Conservation (phyloP, 2,888 invertebrate species). For the Drosophila phalerata region DNA sequence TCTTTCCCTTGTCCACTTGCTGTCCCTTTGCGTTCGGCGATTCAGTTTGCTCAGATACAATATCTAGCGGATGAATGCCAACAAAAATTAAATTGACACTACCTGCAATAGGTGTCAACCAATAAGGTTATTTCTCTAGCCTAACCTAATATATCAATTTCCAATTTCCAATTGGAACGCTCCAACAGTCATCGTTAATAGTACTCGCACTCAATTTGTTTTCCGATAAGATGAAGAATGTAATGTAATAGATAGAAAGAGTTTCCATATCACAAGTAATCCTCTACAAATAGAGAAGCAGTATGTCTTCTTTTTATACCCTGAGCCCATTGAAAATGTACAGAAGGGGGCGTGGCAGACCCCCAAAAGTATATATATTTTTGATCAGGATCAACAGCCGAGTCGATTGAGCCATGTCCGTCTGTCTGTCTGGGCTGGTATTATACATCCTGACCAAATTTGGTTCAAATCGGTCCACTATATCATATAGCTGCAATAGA, state of each 20-base stretch:
- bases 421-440: too few relatives aligned
- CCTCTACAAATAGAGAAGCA: background rate
- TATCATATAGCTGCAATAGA: too few relatives aligned
- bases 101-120: constrained; percentile 18
- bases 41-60: constrained; percentile 30
- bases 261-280: background rate
- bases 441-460: too few relatives aligned
- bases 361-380: too few relatives aligned
- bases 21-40: background rate
- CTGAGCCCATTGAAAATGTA: too few relatives aligned
- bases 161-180: constrained; percentile 2
- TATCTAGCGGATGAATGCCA: constrained; percentile 21
- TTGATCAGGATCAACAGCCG: too few relatives aligned
- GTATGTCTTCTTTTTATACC: constrained; percentile 8
- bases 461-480: too few relatives aligned
- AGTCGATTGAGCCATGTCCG: too few relatives aligned
- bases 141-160: constrained; percentile 33
- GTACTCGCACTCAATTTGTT: background rate
- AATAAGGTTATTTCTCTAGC: constrained; percentile 16
- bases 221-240: background rate
- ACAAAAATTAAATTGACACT: constrained; percentile 54
- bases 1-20: background rate
- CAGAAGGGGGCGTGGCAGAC: too few relatives aligned
- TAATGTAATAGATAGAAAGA: background rate
- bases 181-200: background rate